Conservation (phyloP, 1,140 invertebrate genomes). For the Epicauta chinensis region DNA sequence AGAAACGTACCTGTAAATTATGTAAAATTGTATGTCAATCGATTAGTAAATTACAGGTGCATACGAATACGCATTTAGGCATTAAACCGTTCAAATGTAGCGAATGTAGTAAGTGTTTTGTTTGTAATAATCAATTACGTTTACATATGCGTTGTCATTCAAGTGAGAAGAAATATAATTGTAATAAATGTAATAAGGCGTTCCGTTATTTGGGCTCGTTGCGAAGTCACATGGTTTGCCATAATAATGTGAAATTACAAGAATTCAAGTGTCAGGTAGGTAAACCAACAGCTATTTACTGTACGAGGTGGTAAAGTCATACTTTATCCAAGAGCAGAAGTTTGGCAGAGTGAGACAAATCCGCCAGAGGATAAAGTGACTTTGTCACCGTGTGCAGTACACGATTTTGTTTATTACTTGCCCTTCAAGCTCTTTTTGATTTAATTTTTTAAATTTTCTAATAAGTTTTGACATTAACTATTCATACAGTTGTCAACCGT, state of each 20-base stretch:
- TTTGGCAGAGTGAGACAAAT: too few relatives aligned
- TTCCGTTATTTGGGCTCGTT: slow-evolving; percentile 28
- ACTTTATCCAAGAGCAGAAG: too few relatives aligned
- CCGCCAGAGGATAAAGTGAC: too few relatives aligned
- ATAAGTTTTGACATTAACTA: too few relatives aligned
- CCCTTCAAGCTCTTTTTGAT: too few relatives aligned
- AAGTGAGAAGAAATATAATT: slow-evolving; percentile 25
- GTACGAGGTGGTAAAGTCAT: too few relatives aligned
- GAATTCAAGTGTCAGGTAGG: slow-evolving; percentile 30
- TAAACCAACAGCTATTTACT: too few relatives aligned
- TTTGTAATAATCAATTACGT: slow-evolving; percentile 47
- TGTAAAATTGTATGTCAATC: slow-evolving; percentile 43
- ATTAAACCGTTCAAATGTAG: slow-evolving; percentile 63
- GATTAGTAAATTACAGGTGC: slow-evolving; percentile 52
- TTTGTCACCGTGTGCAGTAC: too few relatives aligned
- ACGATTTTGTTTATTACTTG: too few relatives aligned
- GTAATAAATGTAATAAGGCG: slow-evolving; percentile 27
- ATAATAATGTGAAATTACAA: slow-evolving; percentile 23
- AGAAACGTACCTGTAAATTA: slow-evolving; percentile 42
- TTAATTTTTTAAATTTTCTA: too few relatives aligned
- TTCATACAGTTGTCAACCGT: too few relatives aligned
- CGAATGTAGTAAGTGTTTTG: slow-evolving; percentile 55
- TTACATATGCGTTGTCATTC: slow-evolving; percentile 49
- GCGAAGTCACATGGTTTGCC: slow-evolving; percentile 26
- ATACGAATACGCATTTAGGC: slow-evolving; percentile 57